Evolutionary conservation across 2,888 invertebrate genomes (phyloP).

Genomic region (Brassicogethes aeneus): DNA sequence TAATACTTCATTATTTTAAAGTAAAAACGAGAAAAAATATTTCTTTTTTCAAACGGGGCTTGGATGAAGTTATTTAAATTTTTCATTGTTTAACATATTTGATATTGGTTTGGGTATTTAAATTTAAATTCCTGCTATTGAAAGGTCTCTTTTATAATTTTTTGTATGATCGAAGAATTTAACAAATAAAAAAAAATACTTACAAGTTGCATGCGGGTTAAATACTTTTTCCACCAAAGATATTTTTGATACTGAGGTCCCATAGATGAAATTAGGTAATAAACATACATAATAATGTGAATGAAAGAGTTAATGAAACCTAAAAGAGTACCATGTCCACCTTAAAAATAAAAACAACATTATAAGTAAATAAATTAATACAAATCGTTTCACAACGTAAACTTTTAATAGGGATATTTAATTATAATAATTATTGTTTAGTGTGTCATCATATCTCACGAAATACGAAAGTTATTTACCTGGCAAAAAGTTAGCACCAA

Average conservation of each 20-base stretch:
- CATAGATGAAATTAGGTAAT: constrained; percentile 82
- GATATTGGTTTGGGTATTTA: too few relatives aligned
- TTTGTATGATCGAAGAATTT: too few relatives aligned
- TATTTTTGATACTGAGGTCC: constrained; percentile 82
- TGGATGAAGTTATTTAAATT: neutral
- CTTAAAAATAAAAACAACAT: constrained; percentile 37
- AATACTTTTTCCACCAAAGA: constrained; percentile 90
- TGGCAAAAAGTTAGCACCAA: constrained; percentile 46
- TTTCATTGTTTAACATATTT: neutral
- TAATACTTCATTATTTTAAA: too few relatives aligned
- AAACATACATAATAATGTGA: constrained; percentile 90
- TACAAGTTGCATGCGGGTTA: constrained; percentile 87
- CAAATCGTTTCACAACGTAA: too few relatives aligned
- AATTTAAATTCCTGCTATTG: too few relatives aligned
- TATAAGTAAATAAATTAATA: too few relatives aligned
- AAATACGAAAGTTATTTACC: constrained; percentile 44
- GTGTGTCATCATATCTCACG: neutral
- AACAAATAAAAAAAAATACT: constrained; percentile 22
- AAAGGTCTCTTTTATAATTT: too few relatives aligned
- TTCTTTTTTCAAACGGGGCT: constrained; percentile 1
- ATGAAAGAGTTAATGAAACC: constrained; percentile 89
- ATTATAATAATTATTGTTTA: neutral
- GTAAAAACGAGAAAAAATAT: too few relatives aligned
- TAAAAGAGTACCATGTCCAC: constrained; percentile 71
- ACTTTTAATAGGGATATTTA: too few relatives aligned